These are phyloP conservation scores for Stenurella melanura DNA, from an alignment of 2,888 invertebrate species.

Conservation along the genomic window DNA sequence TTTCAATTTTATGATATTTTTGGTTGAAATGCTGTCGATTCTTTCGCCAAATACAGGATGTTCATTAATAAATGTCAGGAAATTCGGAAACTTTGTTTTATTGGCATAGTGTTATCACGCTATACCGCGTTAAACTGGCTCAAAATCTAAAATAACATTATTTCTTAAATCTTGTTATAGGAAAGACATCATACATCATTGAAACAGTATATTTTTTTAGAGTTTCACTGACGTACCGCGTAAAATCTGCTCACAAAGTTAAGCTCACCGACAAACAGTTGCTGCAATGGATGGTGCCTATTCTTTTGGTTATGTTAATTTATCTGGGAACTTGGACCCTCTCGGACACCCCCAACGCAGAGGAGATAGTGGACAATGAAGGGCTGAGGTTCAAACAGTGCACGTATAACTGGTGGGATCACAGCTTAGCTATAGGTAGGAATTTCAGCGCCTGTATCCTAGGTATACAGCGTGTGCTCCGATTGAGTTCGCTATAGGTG, in stretches of 20 bases:
- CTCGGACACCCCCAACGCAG: constrained; percentile 88
- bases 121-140: too few relatives aligned
- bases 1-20: too few relatives aligned
- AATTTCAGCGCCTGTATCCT: not conserved
- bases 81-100: too few relatives aligned
- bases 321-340: constrained; percentile 94
- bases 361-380: constrained; percentile 84
- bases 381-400: constrained; percentile 92
- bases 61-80: too few relatives aligned
- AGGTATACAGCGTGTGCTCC: too few relatives aligned
- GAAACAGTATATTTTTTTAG: constrained; percentile 73
- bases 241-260: constrained; percentile 94
- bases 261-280: constrained; percentile 94
- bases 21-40: too few relatives aligned
- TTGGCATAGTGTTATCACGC: too few relatives aligned
- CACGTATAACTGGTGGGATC: constrained; percentile 96
- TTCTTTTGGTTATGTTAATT: constrained; percentile 90
- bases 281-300: constrained; percentile 94
- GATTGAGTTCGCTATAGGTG: too few relatives aligned
- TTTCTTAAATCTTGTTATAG: too few relatives aligned
- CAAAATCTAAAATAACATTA: too few relatives aligned
- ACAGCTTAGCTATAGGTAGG: constrained; percentile 89
- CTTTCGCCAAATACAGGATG: too few relatives aligned
- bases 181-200: too few relatives aligned
- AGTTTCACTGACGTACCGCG: constrained; percentile 93